Evolutionary conservation across 2,888 invertebrate genomes (phyloP), one percentile per base, ranked within the genome.

Genomic region (Flexamia atlantica): DNA sequence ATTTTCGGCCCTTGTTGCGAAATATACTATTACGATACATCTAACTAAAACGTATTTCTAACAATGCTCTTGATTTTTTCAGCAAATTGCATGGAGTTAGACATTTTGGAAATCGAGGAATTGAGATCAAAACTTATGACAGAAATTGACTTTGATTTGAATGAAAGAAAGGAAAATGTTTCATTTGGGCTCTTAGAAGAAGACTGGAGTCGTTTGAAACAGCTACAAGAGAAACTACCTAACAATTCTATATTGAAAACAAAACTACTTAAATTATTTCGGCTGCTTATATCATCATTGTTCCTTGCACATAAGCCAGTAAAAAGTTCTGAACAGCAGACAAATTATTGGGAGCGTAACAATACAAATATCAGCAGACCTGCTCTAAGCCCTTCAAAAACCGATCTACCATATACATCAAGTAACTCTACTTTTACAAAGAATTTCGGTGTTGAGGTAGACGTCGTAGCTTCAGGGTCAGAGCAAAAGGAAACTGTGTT

Each of bases 141-240:
- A 7, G 20, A 14, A 5, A 72, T 72, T 40, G 20, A 36, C 12
- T 10, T 72, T 5, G 20, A 72, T 20, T 7, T n/a, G 4, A 40
- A 36, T 28, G 72, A 23, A 7, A 9, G 40, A 9, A 72, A 40
- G 20, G 9, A 72, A 17, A 23, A n/a, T 0, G 40, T 42, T 20
- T 20, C 72, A 10, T 72, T 72, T 40, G 72, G 72, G 14, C 72
- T 72, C 9, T 23, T 72, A 42, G 42, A 72, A 23, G 72, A 72
- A n/a, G 72, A 72, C 23, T 72, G 72, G 72, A 4, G 0, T n/a
- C 72, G 72, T 20, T 72, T 72, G 17, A 42, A 72, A 12, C 20
- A 23, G 1, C 42, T 72, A 1, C 40, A 36, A 14, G 25, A n/a
- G 36, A 72, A 5, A 10, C 40, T 72, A 7, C 72, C 72, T 1